Conservation (phyloP, 1,140 invertebrate genomes). For the Batillaria attramentaria region DNA sequence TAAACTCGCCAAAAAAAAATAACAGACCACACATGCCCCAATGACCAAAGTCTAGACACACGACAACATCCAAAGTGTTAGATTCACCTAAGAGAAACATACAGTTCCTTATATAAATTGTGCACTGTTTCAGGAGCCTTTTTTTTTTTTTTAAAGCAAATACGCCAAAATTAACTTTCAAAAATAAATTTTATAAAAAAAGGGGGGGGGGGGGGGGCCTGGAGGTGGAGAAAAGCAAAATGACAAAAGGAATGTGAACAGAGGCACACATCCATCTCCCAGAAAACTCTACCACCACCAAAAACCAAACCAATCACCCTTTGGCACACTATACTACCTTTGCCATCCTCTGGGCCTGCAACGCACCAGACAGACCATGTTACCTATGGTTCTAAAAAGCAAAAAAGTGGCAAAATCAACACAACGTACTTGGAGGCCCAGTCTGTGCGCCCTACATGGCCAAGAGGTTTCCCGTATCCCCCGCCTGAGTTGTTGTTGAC, state of each 20-base stretch:
- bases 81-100: too few species aligned
- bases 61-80: too few species aligned
- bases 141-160: too few species aligned
- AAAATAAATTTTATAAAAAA: too few species aligned
- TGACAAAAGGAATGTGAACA: neutral
- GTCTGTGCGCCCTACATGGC: conserved; percentile 56
- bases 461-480: conserved; percentile 36
- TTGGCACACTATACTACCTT: neutral
- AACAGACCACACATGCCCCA: too few species aligned
- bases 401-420: neutral
- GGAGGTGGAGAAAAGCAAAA: too few species aligned
- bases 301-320: neutral
- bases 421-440: conserved; percentile 65
- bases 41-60: too few species aligned
- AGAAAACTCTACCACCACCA: neutral
- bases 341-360: neutral
- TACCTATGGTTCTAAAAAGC: neutral
- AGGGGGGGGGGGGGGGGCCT: too few species aligned
- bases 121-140: too few species aligned
- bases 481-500: conserved; percentile 49
- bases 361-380: neutral
- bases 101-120: too few species aligned
- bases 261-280: neutral
- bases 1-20: too few species aligned
- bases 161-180: too few species aligned